phyloP scores from a whole-genome alignment of 2,888 invertebrate species.

The Trachelus iudaicus region DNA sequence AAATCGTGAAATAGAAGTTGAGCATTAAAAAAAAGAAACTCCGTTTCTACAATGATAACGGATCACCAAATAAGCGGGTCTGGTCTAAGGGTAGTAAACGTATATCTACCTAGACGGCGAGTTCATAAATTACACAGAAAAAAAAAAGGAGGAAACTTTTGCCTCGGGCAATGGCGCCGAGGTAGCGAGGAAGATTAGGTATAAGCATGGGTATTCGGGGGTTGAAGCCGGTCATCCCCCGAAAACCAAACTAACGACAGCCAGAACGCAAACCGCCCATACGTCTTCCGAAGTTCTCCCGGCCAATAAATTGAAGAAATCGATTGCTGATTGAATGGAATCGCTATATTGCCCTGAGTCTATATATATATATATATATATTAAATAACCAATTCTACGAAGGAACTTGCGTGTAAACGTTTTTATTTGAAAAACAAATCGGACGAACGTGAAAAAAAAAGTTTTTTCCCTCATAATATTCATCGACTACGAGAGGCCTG shows the following conservation, averaged over 20 bases:
- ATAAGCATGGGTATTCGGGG: slow-evolving; percentile 10
- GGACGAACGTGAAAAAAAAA: too few species aligned
- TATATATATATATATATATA: slow-evolving; percentile 33
- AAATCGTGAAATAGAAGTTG: too few species aligned
- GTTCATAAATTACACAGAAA: neutral
- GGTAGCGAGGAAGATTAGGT: neutral
- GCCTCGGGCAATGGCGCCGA: neutral
- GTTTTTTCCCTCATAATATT: too few species aligned
- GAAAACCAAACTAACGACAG: slow-evolving; percentile 47
- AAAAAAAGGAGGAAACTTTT: neutral
- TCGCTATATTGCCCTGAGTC: neutral
- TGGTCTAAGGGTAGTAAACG: too few species aligned
- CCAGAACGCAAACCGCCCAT: slow-evolving; percentile 42
- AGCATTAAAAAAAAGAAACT: too few species aligned
- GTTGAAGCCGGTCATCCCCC: slow-evolving; percentile 37
- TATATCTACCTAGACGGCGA: too few species aligned
- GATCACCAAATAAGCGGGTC: too few species aligned
- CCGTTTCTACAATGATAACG: too few species aligned
- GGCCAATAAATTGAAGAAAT: slow-evolving; percentile 57
- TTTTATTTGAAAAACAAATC: too few species aligned
- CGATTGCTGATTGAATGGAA: slow-evolving; percentile 58
- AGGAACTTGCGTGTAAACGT: too few species aligned
- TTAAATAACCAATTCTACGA: too few species aligned
- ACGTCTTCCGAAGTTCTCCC: slow-evolving; percentile 35
- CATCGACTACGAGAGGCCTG: too few species aligned